These are phyloP conservation scores for Dryococelus australis DNA, from an alignment of 2,888 invertebrate genomes.

Conservation along the genomic window DNA sequence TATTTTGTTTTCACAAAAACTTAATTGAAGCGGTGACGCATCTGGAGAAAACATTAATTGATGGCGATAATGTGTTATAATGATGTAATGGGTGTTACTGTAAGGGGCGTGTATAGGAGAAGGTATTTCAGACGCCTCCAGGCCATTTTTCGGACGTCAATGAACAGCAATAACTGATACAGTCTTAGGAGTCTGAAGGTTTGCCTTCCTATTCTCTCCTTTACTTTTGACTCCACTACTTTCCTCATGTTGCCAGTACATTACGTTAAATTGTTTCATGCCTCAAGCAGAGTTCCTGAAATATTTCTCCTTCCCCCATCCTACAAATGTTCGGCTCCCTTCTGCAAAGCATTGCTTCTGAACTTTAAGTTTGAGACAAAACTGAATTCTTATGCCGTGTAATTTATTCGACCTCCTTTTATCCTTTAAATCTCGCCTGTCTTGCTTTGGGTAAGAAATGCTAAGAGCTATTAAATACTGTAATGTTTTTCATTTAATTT, in stretches of 20 bases:
- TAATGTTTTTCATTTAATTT: conserved; percentile 1
- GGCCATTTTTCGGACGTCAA: too few species aligned
- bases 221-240: background rate
- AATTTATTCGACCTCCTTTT: background rate
- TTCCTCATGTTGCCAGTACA: background rate
- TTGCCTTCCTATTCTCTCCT: background rate
- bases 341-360: background rate
- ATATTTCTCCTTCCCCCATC: background rate
- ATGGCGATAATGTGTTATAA: too few species aligned
- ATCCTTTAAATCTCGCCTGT: background rate
- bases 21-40: too few species aligned
- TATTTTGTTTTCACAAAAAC: too few species aligned
- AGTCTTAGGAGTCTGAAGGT: too few species aligned
- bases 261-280: background rate
- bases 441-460: background rate
- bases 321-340: background rate
- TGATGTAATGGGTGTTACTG: too few species aligned
- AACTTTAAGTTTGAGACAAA: background rate
- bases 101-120: too few species aligned
- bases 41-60: too few species aligned
- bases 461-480: background rate
- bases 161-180: too few species aligned
- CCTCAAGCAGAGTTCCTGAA: conserved; percentile 1
- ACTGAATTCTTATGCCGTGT: background rate
- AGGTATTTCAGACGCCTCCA: too few species aligned